phyloP scores from a whole-genome alignment of 2,888 invertebrate genomes.

The Dugesia japonica region DNA sequence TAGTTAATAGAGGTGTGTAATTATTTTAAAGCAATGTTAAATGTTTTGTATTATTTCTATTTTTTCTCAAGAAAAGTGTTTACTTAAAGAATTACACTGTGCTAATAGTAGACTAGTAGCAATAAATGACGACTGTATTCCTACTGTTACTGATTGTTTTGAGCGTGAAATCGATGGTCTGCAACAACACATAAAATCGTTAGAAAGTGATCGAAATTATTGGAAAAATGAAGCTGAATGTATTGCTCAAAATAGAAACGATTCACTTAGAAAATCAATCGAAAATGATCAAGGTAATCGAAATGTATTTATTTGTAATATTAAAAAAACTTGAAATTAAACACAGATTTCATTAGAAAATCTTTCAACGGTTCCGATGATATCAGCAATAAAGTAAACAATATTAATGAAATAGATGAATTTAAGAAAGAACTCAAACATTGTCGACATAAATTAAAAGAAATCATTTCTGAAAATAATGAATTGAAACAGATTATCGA shows the following conservation, averaged over 20 bases:
- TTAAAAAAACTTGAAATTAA: neutral
- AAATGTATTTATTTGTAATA: no score
- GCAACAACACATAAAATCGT: neutral
- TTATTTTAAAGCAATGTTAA: no score
- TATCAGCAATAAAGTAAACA: neutral
- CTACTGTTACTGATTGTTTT: neutral
- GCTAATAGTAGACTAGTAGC: neutral
- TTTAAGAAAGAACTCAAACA: neutral
- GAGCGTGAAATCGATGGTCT: neutral
- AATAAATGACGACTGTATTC: neutral
- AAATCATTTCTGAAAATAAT: neutral
- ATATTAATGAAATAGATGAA: neutral
- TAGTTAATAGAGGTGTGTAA: neutral
- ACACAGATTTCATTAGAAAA: neutral
- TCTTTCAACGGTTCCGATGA: neutral
- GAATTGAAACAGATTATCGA: neutral
- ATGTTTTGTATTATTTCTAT: no score
- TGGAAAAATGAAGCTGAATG: constrained; percentile 1
- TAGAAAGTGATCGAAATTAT: neutral
- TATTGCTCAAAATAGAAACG: no score
- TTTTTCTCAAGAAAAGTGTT: neutral
- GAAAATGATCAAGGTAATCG: no score
- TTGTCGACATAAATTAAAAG: constrained; percentile 1
- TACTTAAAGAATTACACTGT: neutral
- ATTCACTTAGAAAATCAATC: no score